Percentiles rank a stretch among this genome's conserved stretches.
These are phyloP conservation scores for Nomada flava DNA, from an alignment of 2,888 invertebrate species.

Conservation along the genomic window DNA sequence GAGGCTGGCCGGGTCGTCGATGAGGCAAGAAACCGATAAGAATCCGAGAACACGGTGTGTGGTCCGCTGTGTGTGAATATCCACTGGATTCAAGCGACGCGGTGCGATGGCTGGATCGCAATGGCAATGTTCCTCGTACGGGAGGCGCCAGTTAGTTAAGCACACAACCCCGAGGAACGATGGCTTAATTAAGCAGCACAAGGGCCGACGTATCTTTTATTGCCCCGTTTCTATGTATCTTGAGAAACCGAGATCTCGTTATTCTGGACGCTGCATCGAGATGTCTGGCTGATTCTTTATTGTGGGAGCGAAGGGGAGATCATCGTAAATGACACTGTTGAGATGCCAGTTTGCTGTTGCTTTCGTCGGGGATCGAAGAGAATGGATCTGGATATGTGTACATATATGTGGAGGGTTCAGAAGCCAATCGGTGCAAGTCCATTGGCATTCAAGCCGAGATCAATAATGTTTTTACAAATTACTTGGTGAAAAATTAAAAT, in stretches of 20 bases:
- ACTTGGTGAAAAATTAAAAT: neutral
- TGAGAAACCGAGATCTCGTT: conserved; percentile 23
- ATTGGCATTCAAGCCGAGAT: too few relatives aligned
- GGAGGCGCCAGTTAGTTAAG: conserved; percentile 64
- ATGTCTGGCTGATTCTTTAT: neutral
- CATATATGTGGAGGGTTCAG: too few relatives aligned
- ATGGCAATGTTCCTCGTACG: conserved; percentile 51
- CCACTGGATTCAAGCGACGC: conserved; percentile 55
- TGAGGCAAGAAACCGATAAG: conserved; percentile 68
- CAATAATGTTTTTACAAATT: too few relatives aligned
- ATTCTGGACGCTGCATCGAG: neutral
- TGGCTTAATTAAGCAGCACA: conserved; percentile 69
- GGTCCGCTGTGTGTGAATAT: conserved; percentile 63
- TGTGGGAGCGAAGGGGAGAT: neutral
- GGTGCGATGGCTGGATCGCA: conserved; percentile 25
- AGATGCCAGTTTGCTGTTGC: conserved; percentile 16
- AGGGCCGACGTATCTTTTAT: conserved; percentile 45
- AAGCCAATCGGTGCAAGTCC: too few relatives aligned
- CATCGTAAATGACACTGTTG: neutral
- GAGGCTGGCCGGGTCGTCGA: conserved; percentile 39
- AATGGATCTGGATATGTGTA: too few relatives aligned
- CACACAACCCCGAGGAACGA: conserved; percentile 55
- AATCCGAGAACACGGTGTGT: conserved; percentile 66
- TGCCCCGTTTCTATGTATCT: conserved; percentile 53
- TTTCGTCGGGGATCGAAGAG: neutral